Evolutionary conservation across 2,797 vertebrate species (phyloP).

Genomic region (Avahi laniger): DNA sequence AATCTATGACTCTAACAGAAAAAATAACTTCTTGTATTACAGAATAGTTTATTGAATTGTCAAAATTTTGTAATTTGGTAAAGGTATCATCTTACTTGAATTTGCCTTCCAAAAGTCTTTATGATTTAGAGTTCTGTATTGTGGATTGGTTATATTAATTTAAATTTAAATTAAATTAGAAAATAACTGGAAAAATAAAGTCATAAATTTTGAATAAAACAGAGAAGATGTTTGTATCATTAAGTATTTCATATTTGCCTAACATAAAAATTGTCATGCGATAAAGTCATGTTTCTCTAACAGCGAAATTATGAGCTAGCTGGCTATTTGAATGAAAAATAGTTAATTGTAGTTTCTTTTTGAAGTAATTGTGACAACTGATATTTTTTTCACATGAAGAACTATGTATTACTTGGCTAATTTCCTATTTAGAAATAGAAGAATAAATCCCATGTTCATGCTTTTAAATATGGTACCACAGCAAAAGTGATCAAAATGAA

Average conservation of each 20-base stretch:
- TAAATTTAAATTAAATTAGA: neutral
- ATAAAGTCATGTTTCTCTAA: slow-evolving; percentile 51
- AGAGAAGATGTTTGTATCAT: neutral
- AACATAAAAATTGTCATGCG: neutral
- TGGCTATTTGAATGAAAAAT: neutral
- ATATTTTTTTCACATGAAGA: slow-evolving; percentile 28
- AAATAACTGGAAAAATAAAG: slow-evolving; percentile 41
- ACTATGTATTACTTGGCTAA: slow-evolving; percentile 1
- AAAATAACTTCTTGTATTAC: slow-evolving; percentile 30
- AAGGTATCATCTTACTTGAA: neutral
- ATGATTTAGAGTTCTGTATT: neutral
- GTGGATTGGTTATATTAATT: neutral
- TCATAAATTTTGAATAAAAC: neutral
- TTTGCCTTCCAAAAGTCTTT: neutral
- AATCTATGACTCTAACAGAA: neutral
- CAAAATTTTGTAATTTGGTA: slow-evolving; percentile 33
- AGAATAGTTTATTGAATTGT: slow-evolving; percentile 45
- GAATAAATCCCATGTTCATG: neutral
- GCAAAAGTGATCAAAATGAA: slow-evolving; percentile 1
- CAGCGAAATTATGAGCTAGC: neutral
- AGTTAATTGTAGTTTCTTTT: neutral
- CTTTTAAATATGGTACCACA: neutral
- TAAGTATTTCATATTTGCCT: slow-evolving; percentile 8
- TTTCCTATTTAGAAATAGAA: slow-evolving; percentile 17
- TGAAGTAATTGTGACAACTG: neutral